These are phyloP conservation scores for Anguilla pacifica DNA, from an alignment of 2,797 vertebrate species.

Conservation along the genomic window DNA sequence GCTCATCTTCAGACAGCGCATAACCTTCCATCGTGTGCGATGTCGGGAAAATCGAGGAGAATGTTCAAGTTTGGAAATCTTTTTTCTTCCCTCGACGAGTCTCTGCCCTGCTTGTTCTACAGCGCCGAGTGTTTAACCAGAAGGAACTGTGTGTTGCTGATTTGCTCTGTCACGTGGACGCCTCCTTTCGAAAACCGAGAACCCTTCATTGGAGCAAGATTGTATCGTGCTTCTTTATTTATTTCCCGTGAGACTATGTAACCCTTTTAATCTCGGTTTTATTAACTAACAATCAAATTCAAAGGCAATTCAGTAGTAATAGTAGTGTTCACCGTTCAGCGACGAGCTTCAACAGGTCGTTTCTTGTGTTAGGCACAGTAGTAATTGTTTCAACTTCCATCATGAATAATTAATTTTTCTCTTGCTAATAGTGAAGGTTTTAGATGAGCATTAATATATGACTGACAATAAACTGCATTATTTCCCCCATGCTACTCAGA, in stretches of 20 bases:
- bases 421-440: background rate
- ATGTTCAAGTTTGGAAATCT: slow-evolving; percentile 18
- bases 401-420: background rate
- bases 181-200: slow-evolving; percentile 57
- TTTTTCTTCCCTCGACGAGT: slow-evolving; percentile 51
- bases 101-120: slow-evolving; percentile 54
- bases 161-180: slow-evolving; percentile 55
- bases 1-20: slow-evolving; percentile 85
- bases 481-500: background rate
- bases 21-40: slow-evolving; percentile 84
- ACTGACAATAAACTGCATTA: background rate
- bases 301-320: background rate
- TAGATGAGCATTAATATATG: background rate
- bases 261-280: slow-evolving; percentile 8
- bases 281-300: background rate
- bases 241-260: background rate
- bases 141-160: slow-evolving; percentile 50
- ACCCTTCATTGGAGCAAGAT: slow-evolving; percentile 43
- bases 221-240: slow-evolving; percentile 22
- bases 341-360: slow-evolving; percentile 24
- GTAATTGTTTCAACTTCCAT: background rate
- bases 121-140: slow-evolving; percentile 54
- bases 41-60: slow-evolving; percentile 44
- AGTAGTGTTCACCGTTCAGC: background rate
- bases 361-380: background rate